Evolutionary conservation across 2,113 vertebrate species (phyloP), one percentile per base, ranked within the genome.

Genomic region (Dicerorhinus sumatrensis): DNA sequence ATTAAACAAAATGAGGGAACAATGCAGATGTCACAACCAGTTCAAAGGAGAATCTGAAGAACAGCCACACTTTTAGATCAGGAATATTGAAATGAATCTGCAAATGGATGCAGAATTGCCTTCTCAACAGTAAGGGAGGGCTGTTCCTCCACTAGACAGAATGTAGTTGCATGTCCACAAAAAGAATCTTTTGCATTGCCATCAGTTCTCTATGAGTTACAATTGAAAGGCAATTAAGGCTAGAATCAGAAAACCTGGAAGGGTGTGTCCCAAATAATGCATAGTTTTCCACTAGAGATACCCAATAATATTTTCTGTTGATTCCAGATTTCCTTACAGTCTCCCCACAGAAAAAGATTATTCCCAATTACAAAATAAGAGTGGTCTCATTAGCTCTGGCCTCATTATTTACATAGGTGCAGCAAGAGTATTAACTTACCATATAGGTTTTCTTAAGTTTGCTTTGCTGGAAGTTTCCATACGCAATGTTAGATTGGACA

Each of bases 1-100:
- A 88, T 92, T 96, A 97, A 93, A 94, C 84, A 96, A 87, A 96
- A 88, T 42, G 88, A 94, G 51, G 9, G 89, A 97, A 96, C 76
- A 94, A 91, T 65, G 76, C 48, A 93, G 33, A 84, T 84, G 91
- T 88, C 93, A 95, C 70, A 84, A 75, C 42, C 20, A 33, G 76
- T 96, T 96, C 80, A 94, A 92, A 97, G 93, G 93, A 86, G 75
- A 83, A 94, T 75, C 70, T 48, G 51, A 81, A 89, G 67, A 89
- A 75, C 13, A 85, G 63, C 29, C 36, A 75, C 51, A 25, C 13
- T 39, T 65, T 80, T 42, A 69, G 69, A 31, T 21, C 12, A 5
- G 27, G 33, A 73, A 60, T 18, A 58, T n/a, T 75, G 72, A 81
- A 56, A 72, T 42, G 18, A 85, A 46, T 2, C 56, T 86, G 60